A percentile compares a stretch with the other conserved stretches of the same genome.
Conservation (phyloP, 2,888 invertebrate genomes). For the Phasia obesa region DNA sequence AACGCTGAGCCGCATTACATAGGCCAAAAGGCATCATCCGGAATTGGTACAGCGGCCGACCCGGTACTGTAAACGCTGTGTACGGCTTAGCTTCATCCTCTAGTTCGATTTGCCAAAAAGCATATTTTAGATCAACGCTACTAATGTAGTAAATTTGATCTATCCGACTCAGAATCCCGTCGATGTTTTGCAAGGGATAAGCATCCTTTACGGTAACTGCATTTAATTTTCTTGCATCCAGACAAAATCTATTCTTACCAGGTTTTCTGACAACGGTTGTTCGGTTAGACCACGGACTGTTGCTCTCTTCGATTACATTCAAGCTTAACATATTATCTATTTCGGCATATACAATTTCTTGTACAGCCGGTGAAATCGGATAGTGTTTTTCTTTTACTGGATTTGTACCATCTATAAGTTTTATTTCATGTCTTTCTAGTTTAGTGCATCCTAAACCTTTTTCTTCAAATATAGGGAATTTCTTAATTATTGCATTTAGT, state of each 20-base stretch:
- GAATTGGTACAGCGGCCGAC: constrained; percentile 53
- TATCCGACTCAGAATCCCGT: constrained; percentile 32
- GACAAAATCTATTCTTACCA: constrained; percentile 72
- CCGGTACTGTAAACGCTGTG: constrained; percentile 45
- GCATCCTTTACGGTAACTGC: constrained; percentile 56
- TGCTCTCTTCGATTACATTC: neutral
- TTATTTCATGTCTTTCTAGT: constrained; percentile 4
- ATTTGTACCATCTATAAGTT: neutral
- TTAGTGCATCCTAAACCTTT: neutral
- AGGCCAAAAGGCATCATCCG: constrained; percentile 62
- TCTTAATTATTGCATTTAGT: neutral
- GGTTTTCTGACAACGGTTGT: neutral
- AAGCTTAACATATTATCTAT: neutral
- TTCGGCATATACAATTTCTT: neutral
- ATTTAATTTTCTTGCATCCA: constrained; percentile 75
- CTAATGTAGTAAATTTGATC: constrained; percentile 48
- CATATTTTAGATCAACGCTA: constrained; percentile 50
- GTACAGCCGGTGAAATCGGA: constrained; percentile 8
- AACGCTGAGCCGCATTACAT: constrained; percentile 57
- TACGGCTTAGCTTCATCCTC: constrained; percentile 38
- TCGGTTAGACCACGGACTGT: neutral
- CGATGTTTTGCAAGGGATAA: constrained; percentile 39
- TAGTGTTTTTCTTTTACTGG: constrained; percentile 1
- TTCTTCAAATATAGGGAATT: neutral
- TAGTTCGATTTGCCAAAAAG: constrained; percentile 65